These are phyloP conservation scores for Cryptoprocta ferox DNA, from an alignment of 2,797 vertebrate species.

Conservation along the genomic window DNA sequence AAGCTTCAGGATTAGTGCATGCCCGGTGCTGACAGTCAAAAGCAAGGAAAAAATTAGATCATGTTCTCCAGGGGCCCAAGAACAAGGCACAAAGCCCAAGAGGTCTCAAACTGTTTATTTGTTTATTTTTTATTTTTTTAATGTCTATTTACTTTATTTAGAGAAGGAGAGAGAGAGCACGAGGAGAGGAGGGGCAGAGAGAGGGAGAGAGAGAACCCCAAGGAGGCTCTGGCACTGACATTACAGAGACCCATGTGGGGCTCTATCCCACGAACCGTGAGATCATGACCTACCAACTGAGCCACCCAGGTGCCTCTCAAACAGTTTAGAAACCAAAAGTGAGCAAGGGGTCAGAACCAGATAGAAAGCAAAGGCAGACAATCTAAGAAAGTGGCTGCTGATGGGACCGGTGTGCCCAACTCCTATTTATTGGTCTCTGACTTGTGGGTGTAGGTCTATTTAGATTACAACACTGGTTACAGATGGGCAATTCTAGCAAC, in stretches of 20 bases:
- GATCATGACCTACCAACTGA: too few species aligned
- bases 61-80: not conserved
- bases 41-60: not conserved
- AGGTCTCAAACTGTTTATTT: not conserved
- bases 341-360: not conserved
- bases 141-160: too few species aligned
- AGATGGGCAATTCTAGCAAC: not conserved
- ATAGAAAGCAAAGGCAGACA: not conserved
- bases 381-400: not conserved
- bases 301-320: too few species aligned
- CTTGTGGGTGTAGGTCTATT: not conserved
- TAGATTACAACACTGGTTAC: not conserved
- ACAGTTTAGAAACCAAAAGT: not conserved
- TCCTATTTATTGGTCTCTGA: not conserved
- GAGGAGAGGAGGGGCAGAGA: too few species aligned
- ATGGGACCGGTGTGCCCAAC: not conserved
- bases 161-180: too few species aligned
- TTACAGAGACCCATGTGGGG: too few species aligned
- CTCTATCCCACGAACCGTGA: too few species aligned
- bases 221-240: too few species aligned
- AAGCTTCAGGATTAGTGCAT: not conserved
- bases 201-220: too few species aligned
- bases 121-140: too few species aligned
- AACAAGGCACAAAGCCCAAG: constrained; percentile 7
- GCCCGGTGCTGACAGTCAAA: not conserved